Conservation (phyloP, 1,140 invertebrate genomes). For the Drosophila teissieri region DNA sequence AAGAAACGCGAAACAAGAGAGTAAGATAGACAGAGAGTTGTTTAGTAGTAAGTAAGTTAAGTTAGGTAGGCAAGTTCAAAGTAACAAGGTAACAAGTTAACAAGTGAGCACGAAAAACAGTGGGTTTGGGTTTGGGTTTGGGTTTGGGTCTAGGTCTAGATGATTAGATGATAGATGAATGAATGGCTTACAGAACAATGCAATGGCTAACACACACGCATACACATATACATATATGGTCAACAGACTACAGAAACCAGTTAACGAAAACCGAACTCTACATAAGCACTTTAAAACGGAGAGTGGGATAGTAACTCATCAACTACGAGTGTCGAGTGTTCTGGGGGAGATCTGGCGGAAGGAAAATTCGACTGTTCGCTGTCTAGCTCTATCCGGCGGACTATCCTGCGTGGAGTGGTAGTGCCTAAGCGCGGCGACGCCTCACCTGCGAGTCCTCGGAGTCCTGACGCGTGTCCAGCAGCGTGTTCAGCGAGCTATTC, state of each 20-base stretch:
- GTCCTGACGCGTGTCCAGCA: conserved; percentile 92
- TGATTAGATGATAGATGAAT: conserved; percentile 5
- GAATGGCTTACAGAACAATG: conserved; percentile 46
- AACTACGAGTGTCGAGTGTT: conserved; percentile 44
- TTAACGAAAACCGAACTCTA: conserved; percentile 47
- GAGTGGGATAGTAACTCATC: conserved; percentile 22
- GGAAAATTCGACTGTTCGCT: conserved; percentile 29
- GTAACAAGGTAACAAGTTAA: conserved; percentile 44
- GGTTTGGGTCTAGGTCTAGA: conserved; percentile 1
- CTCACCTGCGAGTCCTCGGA: conserved; percentile 85
- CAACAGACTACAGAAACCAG: conserved; percentile 46
- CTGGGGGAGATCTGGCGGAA: conserved; percentile 31
- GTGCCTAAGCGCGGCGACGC: neutral
- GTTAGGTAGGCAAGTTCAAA: conserved; percentile 46
- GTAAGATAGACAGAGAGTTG: conserved; percentile 69
- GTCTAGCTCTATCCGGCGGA: conserved; percentile 20
- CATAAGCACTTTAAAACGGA: conserved; percentile 37
- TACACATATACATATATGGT: conserved; percentile 27
- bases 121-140: neutral
- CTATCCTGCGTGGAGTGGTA: conserved; percentile 7
- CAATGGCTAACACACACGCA: conserved; percentile 35
- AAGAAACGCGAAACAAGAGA: conserved; percentile 67
- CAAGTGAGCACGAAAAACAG: conserved; percentile 41
- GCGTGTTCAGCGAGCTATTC: conserved; percentile 95
- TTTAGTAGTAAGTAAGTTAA: conserved; percentile 59